Base-by-base conservation (phyloP, 2,888 invertebrate genomes). In the Amphipoea lucens region DNA sequence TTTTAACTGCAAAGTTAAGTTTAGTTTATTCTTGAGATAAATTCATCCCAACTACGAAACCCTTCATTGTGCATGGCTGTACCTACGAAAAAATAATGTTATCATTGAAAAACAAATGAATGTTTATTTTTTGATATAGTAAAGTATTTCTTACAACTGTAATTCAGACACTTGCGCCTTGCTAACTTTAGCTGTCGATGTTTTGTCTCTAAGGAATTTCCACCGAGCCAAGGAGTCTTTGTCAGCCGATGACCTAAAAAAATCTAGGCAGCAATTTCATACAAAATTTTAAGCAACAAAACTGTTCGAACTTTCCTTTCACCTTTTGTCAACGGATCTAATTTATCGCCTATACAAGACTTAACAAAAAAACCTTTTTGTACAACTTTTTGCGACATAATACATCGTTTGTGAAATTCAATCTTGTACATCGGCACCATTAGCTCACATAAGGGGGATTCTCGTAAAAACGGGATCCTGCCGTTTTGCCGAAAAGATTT, bases 401-500 rank as follows among this genome's bases (percentile, higher is more conserved):
- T 79, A 83, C 79, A 76, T 72, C 66, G 73, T 69, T 78, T 79
- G 62, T 74, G 78, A 83, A 82, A 89, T 79, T 82, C 68, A 81
- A 83, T 85, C 45, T 85, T 65, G 40, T 70, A 74, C 72, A 73
- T 66, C 29, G 48, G 62, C n/a, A 72, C 79, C 74, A 84, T 87
- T 84, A 79, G 36, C 20, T 45, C 67, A 76, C 11, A 68, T 68
- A 68, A 66, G 48, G n/a, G 23, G 45, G 6, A 63, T 71, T 70
- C 51, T 71, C 54, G 42, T 74, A 70, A 76, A 74, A 82, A 36
- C 45, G n/a, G n/a, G n/a, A n/a, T n/a, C n/a, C n/a, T n/a, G n/a
- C n/a, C n/a, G n/a, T n/a, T n/a, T n/a, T n/a, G n/a, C n/a, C n/a
- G n/a, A n/a, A n/a, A n/a, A n/a, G n/a, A n/a, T n/a, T n/a, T n/a